phyloP scores from a whole-genome alignment of 1,140 invertebrate species.

The Hermatobates lingyangjiaoensis region DNA sequence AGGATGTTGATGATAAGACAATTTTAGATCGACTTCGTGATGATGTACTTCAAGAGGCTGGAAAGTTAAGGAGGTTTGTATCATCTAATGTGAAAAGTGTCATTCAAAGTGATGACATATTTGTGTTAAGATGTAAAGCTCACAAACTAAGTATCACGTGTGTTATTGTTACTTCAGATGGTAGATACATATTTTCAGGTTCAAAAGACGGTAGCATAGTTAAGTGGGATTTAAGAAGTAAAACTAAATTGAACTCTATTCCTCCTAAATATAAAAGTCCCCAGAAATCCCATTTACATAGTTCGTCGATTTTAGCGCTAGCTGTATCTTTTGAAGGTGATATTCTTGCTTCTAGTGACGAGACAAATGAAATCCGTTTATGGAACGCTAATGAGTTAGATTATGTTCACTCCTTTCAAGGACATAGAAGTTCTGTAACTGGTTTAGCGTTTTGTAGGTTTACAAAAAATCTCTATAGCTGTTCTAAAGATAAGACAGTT shows the following conservation, averaged over 20 bases:
- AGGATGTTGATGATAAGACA: conserved; percentile 43
- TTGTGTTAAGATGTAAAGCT: conserved; percentile 29
- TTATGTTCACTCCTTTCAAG: conserved; percentile 61
- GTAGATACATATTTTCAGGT: conserved; percentile 54
- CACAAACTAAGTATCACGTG: conserved; percentile 67
- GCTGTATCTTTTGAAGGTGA: conserved; percentile 69
- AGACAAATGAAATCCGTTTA: conserved; percentile 51
- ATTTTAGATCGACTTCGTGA: conserved; percentile 53
- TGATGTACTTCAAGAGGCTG: conserved; percentile 69
- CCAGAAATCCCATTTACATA: conserved; percentile 25
- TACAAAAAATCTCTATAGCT: conserved; percentile 63
- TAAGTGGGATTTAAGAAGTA: conserved; percentile 50
- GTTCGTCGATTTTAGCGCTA: conserved; percentile 39
- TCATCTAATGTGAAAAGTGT: conserved; percentile 45
- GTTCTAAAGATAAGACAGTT: conserved; percentile 60
- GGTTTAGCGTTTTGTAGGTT: conserved; percentile 70
- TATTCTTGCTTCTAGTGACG: conserved; percentile 66
- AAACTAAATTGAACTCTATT: conserved; percentile 24
- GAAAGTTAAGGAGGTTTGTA: conserved; percentile 49
- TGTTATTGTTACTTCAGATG: conserved; percentile 55
- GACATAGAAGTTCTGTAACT: conserved; percentile 52
- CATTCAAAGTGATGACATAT: conserved; percentile 21
- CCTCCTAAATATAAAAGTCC: conserved; percentile 21
- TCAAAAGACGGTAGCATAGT: conserved; percentile 76
- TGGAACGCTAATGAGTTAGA: conserved; percentile 62